These are phyloP conservation scores for Flexamia atlantica DNA, from an alignment of 2,888 invertebrate species.

Conservation along the genomic window DNA sequence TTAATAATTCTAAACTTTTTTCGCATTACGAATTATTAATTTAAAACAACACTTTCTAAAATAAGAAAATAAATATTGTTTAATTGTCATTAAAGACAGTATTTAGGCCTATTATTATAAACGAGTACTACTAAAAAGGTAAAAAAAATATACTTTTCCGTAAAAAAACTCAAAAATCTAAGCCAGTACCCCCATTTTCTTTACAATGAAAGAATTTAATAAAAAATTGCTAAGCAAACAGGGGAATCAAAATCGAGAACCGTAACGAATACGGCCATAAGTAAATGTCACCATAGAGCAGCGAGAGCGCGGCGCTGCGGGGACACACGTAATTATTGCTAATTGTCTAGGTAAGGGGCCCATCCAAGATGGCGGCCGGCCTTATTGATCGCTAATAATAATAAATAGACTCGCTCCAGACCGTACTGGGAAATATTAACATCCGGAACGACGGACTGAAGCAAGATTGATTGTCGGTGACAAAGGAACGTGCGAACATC, in stretches of 20 bases:
- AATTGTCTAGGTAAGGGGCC: constrained; percentile 60
- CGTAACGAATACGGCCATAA: constrained; percentile 33
- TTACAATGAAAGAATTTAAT: no score
- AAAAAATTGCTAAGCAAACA: constrained; percentile 13
- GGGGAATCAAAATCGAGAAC: constrained; percentile 8
- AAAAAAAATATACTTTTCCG: no score
- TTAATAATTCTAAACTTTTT: no score
- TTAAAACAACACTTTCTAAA: no score
- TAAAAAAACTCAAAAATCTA: no score
- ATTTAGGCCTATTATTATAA: no score
- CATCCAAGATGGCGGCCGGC: constrained; percentile 60
- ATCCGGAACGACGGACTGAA: constrained; percentile 58
- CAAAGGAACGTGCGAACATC: constrained; percentile 57
- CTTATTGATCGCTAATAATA: constrained; percentile 60
- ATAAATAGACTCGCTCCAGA: constrained; percentile 59
- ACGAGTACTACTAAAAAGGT: no score
- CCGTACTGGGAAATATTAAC: constrained; percentile 58
- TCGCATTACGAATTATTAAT: no score
- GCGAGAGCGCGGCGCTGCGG: constrained; percentile 16
- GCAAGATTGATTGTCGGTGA: constrained; percentile 57
- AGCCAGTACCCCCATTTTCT: no score
- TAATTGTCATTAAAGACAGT: no score
- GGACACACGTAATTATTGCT: constrained; percentile 53
- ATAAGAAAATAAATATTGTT: no score
- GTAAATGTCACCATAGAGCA: constrained; percentile 47